A percentile compares a stretch with the other conserved stretches of the same genome.
phyloP scores from a whole-genome alignment of 2,797 vertebrate genomes.

The Coregonus sp. region DNA sequence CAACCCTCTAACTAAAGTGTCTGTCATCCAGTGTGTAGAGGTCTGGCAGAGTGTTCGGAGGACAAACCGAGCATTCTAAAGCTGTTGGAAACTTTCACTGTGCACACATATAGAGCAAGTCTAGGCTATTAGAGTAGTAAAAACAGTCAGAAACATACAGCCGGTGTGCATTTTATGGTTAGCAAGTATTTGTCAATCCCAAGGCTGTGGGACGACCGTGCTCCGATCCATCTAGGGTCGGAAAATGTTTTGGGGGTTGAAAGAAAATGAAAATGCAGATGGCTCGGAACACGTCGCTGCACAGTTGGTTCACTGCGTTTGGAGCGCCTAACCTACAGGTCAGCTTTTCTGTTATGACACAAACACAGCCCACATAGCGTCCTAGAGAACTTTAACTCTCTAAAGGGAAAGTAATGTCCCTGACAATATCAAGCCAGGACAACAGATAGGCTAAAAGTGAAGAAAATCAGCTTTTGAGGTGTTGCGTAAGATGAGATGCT shows the following conservation, averaged over 20 bases:
- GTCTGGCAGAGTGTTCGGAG: background rate
- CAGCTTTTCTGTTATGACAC: constrained; percentile 22
- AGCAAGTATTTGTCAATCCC: background rate
- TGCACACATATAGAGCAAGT: background rate
- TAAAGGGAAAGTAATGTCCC: background rate
- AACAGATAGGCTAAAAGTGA: background rate
- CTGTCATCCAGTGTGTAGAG: background rate
- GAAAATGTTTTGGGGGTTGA: constrained; percentile 15
- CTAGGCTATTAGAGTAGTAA: background rate
- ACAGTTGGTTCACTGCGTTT: background rate
- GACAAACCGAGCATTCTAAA: constrained; percentile 1
- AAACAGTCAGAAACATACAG: constrained; percentile 4
- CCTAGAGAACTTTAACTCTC: background rate
- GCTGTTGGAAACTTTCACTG: background rate
- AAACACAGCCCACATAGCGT: constrained; percentile 2
- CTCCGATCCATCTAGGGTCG: constrained; percentile 2
- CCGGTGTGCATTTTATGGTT: background rate
- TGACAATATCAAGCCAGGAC: background rate
- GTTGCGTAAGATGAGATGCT: background rate
- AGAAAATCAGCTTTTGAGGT: background rate
- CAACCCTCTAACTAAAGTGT: background rate
- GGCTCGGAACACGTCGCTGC: constrained; percentile 12
- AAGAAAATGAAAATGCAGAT: constrained; percentile 12
- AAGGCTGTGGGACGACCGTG: background rate
- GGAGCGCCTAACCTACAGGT: constrained; percentile 1